These are phyloP conservation scores for Dysidea cf. avara DNA, from an alignment of 37 sponge, comb jelly and placozoan genomes.

Conservation along the genomic window DNA sequence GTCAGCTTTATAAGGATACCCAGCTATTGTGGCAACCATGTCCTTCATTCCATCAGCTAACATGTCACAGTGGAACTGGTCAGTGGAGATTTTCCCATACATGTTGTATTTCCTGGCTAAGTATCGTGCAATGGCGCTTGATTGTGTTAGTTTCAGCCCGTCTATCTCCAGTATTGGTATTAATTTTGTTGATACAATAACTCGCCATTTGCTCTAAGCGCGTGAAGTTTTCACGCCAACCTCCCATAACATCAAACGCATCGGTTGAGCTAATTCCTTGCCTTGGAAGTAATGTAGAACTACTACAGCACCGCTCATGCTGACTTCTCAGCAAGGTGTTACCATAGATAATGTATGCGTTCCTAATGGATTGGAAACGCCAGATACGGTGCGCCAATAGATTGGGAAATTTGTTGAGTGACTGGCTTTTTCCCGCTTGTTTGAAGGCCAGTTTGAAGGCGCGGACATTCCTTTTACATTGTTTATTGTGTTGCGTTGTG, in stretches of 20 bases:
- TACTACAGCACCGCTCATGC: too few species aligned
- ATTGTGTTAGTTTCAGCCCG: slow-evolving; percentile 34
- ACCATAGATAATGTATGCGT: too few species aligned
- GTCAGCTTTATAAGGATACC: slow-evolving; percentile 9
- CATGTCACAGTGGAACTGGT: slow-evolving; percentile 29
- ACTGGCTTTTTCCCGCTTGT: too few species aligned
- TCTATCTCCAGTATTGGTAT: slow-evolving; percentile 47
- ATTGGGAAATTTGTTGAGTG: too few species aligned
- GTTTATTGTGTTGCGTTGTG: too few species aligned
- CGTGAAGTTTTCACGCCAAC: neutral
- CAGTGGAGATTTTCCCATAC: slow-evolving; percentile 9
- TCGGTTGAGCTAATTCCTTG: neutral
- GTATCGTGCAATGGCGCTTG: slow-evolving; percentile 35
- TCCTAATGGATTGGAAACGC: too few species aligned
- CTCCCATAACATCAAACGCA: neutral
- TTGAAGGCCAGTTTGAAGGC: too few species aligned
- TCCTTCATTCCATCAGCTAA: slow-evolving; percentile 30
- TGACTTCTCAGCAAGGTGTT: too few species aligned
- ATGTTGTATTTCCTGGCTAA: slow-evolving; percentile 41
- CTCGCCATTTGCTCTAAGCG: slow-evolving; percentile 26
- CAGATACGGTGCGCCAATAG: too few species aligned
- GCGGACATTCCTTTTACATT: too few species aligned
- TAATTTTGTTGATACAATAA: slow-evolving; percentile 36
- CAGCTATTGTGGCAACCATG: neutral
- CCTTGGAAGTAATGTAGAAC: slow-evolving; percentile 29